phyloP scores from a whole-genome alignment of 2,797 vertebrate genomes.

The Rhinatrema bivittatum region DNA sequence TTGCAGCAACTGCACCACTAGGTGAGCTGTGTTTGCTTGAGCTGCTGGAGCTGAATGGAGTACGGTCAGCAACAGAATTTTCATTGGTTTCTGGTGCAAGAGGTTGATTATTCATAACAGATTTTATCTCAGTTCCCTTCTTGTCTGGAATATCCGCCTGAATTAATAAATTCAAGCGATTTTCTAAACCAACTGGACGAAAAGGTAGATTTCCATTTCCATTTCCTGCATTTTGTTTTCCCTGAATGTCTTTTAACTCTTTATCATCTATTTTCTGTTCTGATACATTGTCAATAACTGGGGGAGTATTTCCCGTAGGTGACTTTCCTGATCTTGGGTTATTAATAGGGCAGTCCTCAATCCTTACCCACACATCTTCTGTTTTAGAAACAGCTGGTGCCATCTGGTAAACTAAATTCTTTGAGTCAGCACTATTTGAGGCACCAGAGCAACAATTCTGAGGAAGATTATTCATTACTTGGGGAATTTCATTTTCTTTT shows the following conservation, averaged over 20 bases:
- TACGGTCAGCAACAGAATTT: slow-evolving; percentile 53
- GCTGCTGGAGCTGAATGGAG: slow-evolving; percentile 71
- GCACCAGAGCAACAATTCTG: slow-evolving; percentile 48
- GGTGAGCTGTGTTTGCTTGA: slow-evolving; percentile 83
- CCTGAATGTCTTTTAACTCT: slow-evolving; percentile 62
- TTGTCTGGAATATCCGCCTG: slow-evolving; percentile 66
- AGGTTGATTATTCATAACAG: slow-evolving; percentile 49
- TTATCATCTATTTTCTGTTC: slow-evolving; percentile 58
- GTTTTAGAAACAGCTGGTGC: slow-evolving; percentile 72
- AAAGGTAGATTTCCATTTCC: no score
- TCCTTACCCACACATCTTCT: slow-evolving; percentile 95
- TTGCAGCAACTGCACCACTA: slow-evolving; percentile 79
- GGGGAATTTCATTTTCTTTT: slow-evolving; percentile 68
- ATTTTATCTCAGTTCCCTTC: slow-evolving; percentile 63
- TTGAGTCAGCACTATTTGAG: slow-evolving; percentile 52
- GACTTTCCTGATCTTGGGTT: slow-evolving; percentile 87
- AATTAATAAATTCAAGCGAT: slow-evolving; percentile 80
- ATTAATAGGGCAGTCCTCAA: slow-evolving; percentile 97
- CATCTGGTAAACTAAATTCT: slow-evolving; percentile 67
- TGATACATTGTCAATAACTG: slow-evolving; percentile 72
- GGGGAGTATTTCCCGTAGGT: slow-evolving; percentile 77
- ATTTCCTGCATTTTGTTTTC: slow-evolving; percentile 54
- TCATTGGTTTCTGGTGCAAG: slow-evolving; percentile 63
- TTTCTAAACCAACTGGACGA: slow-evolving; percentile 60
- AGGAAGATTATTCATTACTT: slow-evolving; percentile 50